Percentiles rank a stretch among this genome's conserved stretches.
Evolutionary conservation across 2,888 invertebrate species (phyloP).

Genomic region (Melipona beecheii): DNA sequence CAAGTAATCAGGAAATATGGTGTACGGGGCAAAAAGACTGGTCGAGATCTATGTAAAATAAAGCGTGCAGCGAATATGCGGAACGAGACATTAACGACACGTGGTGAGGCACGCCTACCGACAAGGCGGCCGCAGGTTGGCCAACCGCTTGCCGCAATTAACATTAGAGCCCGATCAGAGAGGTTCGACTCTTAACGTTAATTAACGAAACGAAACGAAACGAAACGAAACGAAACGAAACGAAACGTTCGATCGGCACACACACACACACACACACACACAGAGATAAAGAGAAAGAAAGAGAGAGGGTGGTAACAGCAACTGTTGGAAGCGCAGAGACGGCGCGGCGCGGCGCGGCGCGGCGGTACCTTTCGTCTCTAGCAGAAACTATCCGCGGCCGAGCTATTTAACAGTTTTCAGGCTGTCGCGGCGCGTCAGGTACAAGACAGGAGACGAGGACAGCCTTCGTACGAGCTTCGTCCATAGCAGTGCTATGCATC

Average conservation of each 20-base stretch:
- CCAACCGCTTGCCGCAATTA: constrained; percentile 75
- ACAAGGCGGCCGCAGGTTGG: constrained; percentile 65
- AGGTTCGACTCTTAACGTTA: constrained; percentile 77
- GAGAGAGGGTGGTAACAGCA: constrained; percentile 32
- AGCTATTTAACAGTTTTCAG: constrained; percentile 70
- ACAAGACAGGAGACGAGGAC: constrained; percentile 68
- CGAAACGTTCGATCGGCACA: constrained; percentile 21
- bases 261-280: too few species aligned
- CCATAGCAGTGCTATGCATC: constrained; percentile 48
- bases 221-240: constrained; percentile 33
- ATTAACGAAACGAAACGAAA: constrained; percentile 80
- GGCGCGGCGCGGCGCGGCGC: constrained; percentile 7
- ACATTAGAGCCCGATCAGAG: constrained; percentile 71
- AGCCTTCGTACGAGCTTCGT: constrained; percentile 56
- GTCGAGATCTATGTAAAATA: constrained; percentile 39
- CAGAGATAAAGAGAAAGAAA: constrained; percentile 8
- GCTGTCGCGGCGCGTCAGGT: constrained; percentile 67
- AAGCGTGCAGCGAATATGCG: constrained; percentile 47
- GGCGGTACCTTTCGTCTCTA: constrained; percentile 75
- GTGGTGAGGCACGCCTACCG: constrained; percentile 69
- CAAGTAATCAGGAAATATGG: constrained; percentile 46
- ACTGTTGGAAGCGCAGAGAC: constrained; percentile 61
- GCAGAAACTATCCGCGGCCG: constrained; percentile 59
- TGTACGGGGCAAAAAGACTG: constrained; percentile 31
- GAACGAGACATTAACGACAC: constrained; percentile 65